Evolutionary conservation across 1,140 invertebrate species (phyloP), one percentile per base, ranked within the genome.

Genomic region (Calycopis cecrops): DNA sequence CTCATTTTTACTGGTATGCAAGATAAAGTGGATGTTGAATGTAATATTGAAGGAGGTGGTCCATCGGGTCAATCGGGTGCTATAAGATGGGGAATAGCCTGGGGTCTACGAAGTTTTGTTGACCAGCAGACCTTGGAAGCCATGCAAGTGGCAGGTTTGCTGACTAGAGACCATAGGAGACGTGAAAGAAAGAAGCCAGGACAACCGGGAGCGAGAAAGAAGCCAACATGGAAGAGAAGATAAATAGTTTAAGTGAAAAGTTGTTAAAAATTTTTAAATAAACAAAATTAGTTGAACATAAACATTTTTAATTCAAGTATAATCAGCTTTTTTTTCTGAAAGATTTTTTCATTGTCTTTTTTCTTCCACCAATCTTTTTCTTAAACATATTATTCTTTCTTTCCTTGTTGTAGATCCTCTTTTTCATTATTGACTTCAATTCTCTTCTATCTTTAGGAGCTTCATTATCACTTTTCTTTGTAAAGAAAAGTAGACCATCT

Each of bases 131-230:
- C 91, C 80, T 78, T 94, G 10, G 94, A 98, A 87, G 92, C 92
- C 73, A 96, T 99, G 95, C 91, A 96, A 89, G 77, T 98, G 94
- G 97, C 97, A 87, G 98, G 98, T 47, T 80, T 99, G 57, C 84
- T 99, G 21, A 96, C 94, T 34, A 88, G 89, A 73, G 98, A 99
- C 82, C 89, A 87, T 49, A 90, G 98, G 55, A 85, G 74, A 33
- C 91, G 91, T 61, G 98, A 99, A 86, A 91, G 98, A 67, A 98
- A 98, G 91, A 99, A 99, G 91, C 93, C 93, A 44, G 98, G 97
- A 42, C 96, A 98, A 88, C 91, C 92, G 76, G 95, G 95, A 71
- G 96, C 97, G 33, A 93, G 98, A 73, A 94, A 92, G 72, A 98
- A 97, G 80, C 96, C 92, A 71, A 98, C 96, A 57, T 99, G 98